Evolutionary conservation across 2,888 invertebrate species (phyloP).

Genomic region (Lasioglossum calceatum): DNA sequence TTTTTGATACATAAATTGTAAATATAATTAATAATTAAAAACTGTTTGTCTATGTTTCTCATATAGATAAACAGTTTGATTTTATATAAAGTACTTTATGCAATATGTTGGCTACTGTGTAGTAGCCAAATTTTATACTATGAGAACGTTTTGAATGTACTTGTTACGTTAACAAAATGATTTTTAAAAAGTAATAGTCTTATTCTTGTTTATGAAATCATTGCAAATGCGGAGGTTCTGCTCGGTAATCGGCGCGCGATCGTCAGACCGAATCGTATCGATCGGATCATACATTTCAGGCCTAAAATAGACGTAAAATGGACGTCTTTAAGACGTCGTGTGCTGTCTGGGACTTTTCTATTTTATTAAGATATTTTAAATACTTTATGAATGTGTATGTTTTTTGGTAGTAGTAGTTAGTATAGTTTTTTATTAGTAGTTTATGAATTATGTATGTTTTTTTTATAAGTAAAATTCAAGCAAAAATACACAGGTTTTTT

Average conservation of each 20-base stretch:
- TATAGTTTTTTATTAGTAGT: too few species aligned
- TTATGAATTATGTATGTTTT: too few species aligned
- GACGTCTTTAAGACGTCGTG: too few species aligned
- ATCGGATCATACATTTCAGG: too few species aligned
- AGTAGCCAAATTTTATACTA: neutral
- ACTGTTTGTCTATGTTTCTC: neutral
- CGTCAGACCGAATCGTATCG: too few species aligned
- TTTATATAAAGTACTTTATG: slow-evolving; percentile 4
- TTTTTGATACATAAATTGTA: slow-evolving; percentile 14
- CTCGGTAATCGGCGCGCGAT: too few species aligned
- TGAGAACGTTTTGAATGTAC: neutral
- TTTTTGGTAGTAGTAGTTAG: too few species aligned
- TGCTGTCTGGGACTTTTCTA: too few species aligned
- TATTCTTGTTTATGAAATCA: neutral
- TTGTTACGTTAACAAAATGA: neutral
- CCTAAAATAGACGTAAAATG: too few species aligned
- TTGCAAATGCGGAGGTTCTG: neutral
- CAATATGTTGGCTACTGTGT: neutral
- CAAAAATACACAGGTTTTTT: neutral
- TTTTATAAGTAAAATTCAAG: neutral
- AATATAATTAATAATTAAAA: neutral
- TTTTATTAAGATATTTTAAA: too few species aligned
- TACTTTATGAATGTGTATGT: too few species aligned
- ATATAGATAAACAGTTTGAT: neutral
- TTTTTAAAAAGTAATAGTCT: neutral